Conservation (phyloP, 2,888 invertebrate genomes). For the Dynastes maya region DNA sequence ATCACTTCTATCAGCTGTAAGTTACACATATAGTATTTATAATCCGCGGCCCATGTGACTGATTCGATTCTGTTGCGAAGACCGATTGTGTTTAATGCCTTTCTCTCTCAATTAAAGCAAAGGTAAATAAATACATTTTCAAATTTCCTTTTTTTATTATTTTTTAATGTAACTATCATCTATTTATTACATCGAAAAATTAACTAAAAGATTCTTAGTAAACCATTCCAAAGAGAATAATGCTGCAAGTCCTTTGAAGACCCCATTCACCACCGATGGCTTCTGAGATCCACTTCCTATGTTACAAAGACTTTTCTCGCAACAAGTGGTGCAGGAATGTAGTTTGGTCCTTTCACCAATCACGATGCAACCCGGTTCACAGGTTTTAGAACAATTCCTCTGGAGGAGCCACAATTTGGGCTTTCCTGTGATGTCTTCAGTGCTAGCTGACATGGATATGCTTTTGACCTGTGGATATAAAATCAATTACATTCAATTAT, state of each 20-base stretch:
- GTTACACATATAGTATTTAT: too few species aligned
- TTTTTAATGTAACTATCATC: not conserved
- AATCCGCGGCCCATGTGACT: too few species aligned
- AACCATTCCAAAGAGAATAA: constrained; percentile 9
- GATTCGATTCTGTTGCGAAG: too few species aligned
- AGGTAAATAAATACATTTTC: too few species aligned
- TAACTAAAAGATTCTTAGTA: not conserved
- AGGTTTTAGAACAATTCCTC: constrained; percentile 86
- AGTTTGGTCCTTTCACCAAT: constrained; percentile 92
- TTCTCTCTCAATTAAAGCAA: too few species aligned
- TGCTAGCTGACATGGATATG: constrained; percentile 88
- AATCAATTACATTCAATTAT: too few species aligned
- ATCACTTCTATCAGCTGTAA: too few species aligned
- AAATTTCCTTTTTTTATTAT: too few species aligned
- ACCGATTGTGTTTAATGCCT: too few species aligned
- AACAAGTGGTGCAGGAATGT: constrained; percentile 90
- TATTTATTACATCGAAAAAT: constrained; percentile 13
- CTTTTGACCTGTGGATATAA: constrained; percentile 71
- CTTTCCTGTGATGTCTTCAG: constrained; percentile 83
- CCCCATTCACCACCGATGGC: not conserved
- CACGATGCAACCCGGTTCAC: constrained; percentile 90
- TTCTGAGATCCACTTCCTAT: constrained; percentile 70
- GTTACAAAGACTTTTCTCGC: constrained; percentile 85
- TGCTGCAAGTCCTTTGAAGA: constrained; percentile 1
- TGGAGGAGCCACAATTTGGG: constrained; percentile 89